These are phyloP conservation scores for Epinotia ramella DNA, from an alignment of 2,888 invertebrate species.

Conservation along the genomic window DNA sequence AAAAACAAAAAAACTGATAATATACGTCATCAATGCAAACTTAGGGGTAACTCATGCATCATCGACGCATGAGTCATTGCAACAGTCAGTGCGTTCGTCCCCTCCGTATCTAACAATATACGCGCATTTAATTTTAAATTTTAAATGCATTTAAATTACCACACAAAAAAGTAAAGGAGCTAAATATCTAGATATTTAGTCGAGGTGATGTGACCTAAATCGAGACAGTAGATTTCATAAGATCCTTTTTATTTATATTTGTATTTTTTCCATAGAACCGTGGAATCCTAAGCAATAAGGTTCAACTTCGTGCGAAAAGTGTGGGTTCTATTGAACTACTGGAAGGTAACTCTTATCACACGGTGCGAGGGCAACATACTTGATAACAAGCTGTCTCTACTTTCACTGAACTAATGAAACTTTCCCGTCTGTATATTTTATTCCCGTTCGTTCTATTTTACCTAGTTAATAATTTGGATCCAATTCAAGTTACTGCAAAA, in stretches of 20 bases:
- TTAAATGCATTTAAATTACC: not conserved
- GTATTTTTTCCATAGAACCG: not conserved
- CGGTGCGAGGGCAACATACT: no score
- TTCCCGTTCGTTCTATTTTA: not conserved
- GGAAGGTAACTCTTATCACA: no score
- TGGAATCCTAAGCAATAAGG: not conserved
- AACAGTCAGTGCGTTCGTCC: slow-evolving; percentile 2
- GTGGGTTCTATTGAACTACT: not conserved
- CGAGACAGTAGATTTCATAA: no score
- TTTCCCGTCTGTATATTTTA: not conserved
- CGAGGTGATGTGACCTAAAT: no score
- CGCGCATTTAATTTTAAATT: not conserved
- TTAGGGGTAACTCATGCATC: slow-evolving; percentile 31
- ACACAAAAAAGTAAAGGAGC: no score
- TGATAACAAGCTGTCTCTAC: not conserved
- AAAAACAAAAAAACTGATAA: not conserved
- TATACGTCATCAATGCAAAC: slow-evolving; percentile 3
- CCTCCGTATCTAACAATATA: not conserved
- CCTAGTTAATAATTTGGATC: not conserved
- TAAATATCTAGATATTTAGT: no score
- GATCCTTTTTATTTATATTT: not conserved
- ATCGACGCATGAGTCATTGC: slow-evolving; percentile 33
- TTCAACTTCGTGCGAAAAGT: not conserved
- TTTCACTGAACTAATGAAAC: not conserved
- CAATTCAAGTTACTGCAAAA: slow-evolving; percentile 14